Base-by-base conservation (phyloP, 2,797 vertebrate species). In the Falco peregrinus region DNA sequence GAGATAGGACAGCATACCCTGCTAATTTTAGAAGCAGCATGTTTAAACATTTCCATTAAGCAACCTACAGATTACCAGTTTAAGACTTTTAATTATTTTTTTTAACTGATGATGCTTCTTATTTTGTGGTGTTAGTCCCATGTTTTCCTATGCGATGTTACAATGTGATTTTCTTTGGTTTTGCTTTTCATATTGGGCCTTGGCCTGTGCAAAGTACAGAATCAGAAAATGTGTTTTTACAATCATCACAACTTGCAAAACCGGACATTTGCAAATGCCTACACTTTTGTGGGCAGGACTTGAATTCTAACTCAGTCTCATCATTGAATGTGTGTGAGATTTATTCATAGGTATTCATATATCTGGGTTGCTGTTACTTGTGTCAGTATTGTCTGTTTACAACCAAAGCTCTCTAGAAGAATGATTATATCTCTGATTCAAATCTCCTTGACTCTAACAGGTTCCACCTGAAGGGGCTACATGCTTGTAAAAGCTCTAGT, bases 381-480 rank as follows among this genome's bases (percentile, higher is more conserved):
- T 87, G 77, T 83, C 48, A 47, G 37, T 68, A 74, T 70, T 85
- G 37, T 70, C 57, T 85, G 70, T 93, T 94, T 94, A 84, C 77
- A 68, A 31, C 5, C 33, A 48, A 90, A 89, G 45, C 31, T 90
- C 63, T 76, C 80, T 41, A 89, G 63, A 86, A 84, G 54, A 75
- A 70, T 70, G 43, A 85, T 82, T 84, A 8, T 88, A 76, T 87
- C 47, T 70, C 51, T 74, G 48, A 71, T 60, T 94, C 45, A 77
- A 87, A 95, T 90, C 64, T 87, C 21, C 77, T 91, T 74, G 60
- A 84, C 77, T 68, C 35, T 80, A 84, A 92, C 33, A 77, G 81
- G 83, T 92, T 92, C 78, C 56, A 75, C 87, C 80, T 93, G 80
- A 87, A 95, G 71, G 39, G 37, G 33, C 53, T 90, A 89, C 3